phyloP scores from a whole-genome alignment of 2,888 invertebrate genomes.

The Chirona hameri region DNA sequence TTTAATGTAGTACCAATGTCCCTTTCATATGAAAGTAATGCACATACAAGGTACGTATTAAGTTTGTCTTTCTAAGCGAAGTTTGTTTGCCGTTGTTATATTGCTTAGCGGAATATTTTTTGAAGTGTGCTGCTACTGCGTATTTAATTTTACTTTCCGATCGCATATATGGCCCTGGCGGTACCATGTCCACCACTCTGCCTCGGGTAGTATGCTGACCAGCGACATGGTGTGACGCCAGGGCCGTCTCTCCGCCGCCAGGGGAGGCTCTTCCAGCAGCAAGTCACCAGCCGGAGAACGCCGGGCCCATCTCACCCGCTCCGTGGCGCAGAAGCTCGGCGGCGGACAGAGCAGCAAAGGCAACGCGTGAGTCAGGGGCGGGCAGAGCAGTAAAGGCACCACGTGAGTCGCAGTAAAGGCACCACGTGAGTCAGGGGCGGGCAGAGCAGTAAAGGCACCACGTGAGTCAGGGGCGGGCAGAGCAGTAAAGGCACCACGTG shows the following conservation, averaged over 20 bases:
- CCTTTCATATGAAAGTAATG: too few species aligned
- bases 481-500: conserved; percentile 47
- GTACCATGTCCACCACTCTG: too few species aligned
- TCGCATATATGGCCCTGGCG: too few species aligned
- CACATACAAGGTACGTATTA: too few species aligned
- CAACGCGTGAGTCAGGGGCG: conserved; percentile 63
- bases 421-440: too few species aligned
- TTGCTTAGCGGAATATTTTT: conserved; percentile 75
- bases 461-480: conserved; percentile 44
- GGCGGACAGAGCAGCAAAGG: conserved; percentile 69
- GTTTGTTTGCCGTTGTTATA: too few species aligned
- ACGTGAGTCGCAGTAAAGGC: conserved; percentile 47
- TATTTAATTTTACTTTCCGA: conserved; percentile 70
- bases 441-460: too few species aligned
- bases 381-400: too few species aligned
- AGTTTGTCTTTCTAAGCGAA: too few species aligned
- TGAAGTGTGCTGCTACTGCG: conserved; percentile 82
- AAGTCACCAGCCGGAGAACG: conserved; percentile 76
- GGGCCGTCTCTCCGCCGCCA: conserved; percentile 41
- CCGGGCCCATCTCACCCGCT: conserved; percentile 11
- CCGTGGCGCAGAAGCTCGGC: conserved; percentile 35
- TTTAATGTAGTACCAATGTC: too few species aligned
- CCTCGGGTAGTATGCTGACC: too few species aligned
- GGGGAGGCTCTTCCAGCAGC: conserved; percentile 74
- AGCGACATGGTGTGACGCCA: too few species aligned